phyloP scores from a whole-genome alignment of 2,888 invertebrate genomes.

The Conops quadrifasciatus region DNA sequence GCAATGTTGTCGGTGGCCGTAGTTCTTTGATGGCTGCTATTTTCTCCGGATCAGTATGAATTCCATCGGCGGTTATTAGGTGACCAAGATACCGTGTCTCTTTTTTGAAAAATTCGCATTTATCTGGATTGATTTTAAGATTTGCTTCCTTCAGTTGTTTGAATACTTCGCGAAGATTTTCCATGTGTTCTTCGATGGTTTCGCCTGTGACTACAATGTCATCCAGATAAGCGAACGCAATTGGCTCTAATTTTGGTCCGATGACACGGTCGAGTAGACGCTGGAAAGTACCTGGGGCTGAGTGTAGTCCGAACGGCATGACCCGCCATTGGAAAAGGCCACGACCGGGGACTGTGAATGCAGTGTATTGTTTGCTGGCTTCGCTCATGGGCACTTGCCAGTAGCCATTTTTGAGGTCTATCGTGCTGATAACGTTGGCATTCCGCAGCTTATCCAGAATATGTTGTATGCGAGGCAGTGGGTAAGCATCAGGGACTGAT shows the following conservation, averaged over 20 bases:
- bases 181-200: neutral
- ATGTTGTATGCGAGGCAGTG: neutral
- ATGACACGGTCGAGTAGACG: neutral
- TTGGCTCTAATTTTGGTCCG: neutral
- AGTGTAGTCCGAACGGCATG: neutral
- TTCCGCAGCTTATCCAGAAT: constrained; percentile 4
- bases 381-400: constrained; percentile 6
- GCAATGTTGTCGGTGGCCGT: constrained; percentile 7
- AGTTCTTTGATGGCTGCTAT: constrained; percentile 8
- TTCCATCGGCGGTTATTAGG: neutral
- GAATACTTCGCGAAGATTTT: neutral
- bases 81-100: constrained; percentile 8
- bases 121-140: neutral
- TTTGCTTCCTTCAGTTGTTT: neutral
- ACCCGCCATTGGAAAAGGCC: constrained; percentile 14
- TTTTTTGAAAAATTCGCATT: constrained; percentile 16
- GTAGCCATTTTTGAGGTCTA: constrained; percentile 12
- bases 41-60: constrained; percentile 16
- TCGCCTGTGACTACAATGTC: neutral
- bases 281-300: neutral
- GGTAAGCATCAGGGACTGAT: constrained; percentile 21
- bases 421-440: constrained; percentile 1
- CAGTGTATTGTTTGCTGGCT: neutral
- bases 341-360: constrained; percentile 8
- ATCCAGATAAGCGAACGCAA: neutral